phyloP scores from a whole-genome alignment of 2,888 invertebrate genomes.

The Phaonia tiefii region DNA sequence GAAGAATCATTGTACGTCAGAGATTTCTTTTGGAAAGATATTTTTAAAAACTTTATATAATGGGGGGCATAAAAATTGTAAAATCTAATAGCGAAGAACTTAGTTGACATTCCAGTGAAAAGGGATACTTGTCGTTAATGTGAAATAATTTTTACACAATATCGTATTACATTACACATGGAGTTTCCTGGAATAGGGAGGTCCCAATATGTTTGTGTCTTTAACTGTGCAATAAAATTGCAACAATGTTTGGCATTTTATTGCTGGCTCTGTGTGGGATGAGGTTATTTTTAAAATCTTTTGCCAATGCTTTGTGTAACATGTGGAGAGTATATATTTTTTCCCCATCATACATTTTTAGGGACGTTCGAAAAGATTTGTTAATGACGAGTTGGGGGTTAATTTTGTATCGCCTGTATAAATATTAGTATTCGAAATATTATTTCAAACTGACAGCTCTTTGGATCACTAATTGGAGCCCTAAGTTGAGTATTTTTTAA shows the following conservation, averaged over 20 bases:
- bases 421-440: no score
- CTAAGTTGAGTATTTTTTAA: no score
- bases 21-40: neutral
- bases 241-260: neutral
- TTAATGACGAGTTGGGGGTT: no score
- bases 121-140: constrained; percentile 2
- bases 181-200: no score
- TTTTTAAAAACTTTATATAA: neutral
- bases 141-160: neutral
- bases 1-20: neutral
- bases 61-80: neutral
- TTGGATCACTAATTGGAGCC: no score
- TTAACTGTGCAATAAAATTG: constrained; percentile 11
- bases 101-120: neutral
- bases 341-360: no score
- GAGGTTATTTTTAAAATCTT: no score
- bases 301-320: neutral
- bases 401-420: no score
- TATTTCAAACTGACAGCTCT: no score
- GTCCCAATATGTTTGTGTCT: neutral
- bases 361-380: no score
- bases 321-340: no score
- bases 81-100: constrained; percentile 24
- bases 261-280: neutral
- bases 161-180: constrained; percentile 13